Evolutionary conservation across 2,888 invertebrate species (phyloP).

Genomic region (Alentia gelatinosa): DNA sequence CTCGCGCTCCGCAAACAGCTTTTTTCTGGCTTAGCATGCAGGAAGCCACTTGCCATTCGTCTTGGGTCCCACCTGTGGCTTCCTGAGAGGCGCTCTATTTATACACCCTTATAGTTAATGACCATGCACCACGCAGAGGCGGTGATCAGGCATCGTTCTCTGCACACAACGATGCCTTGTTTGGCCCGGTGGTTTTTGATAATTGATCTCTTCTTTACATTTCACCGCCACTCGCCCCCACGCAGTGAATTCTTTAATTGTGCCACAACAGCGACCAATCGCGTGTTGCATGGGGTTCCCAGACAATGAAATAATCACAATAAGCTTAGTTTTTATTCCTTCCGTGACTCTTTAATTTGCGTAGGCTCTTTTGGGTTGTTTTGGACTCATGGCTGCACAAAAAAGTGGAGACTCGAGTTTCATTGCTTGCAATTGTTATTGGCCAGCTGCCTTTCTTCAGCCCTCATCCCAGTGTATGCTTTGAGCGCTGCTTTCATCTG

Average conservation of each 20-base stretch:
- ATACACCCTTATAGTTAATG: background rate
- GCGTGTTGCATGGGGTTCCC: background rate
- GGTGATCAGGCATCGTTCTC: background rate
- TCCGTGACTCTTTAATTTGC: background rate
- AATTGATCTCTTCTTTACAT: background rate
- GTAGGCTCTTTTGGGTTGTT: background rate
- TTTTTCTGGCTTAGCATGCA: background rate
- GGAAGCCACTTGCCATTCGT: background rate
- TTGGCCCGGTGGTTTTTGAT: background rate
- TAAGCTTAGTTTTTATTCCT: conserved; percentile 33
- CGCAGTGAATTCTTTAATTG: background rate
- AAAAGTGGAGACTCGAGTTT: background rate
- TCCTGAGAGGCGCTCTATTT: background rate
- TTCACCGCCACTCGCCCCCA: background rate
- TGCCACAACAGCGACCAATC: background rate
- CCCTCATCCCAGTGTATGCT: background rate
- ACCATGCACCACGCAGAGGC: background rate
- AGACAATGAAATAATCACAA: conserved; percentile 31
- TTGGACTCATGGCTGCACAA: background rate
- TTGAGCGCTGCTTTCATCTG: background rate
- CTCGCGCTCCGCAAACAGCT: background rate
- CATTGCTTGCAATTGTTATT: background rate
- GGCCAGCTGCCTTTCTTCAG: background rate
- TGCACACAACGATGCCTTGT: background rate
- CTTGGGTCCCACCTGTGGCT: background rate